Evolutionary conservation across 2,888 invertebrate species (phyloP).

Genomic region (Archips xylosteana): DNA sequence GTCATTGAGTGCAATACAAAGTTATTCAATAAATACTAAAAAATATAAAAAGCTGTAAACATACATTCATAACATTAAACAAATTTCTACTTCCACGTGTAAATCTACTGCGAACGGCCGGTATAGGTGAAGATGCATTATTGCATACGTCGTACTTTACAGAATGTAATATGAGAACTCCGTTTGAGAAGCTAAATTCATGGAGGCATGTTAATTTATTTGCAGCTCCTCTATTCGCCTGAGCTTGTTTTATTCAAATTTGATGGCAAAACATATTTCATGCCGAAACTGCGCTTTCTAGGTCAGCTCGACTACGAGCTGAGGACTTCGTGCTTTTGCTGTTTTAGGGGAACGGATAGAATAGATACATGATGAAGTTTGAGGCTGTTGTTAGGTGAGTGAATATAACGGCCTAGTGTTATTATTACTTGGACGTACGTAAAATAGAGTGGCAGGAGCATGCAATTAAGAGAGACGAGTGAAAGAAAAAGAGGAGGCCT

Average conservation of each 20-base stretch:
- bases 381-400: not conserved
- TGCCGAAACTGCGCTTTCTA: constrained; percentile 63
- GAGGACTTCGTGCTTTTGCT: constrained; percentile 52
- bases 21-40: not conserved
- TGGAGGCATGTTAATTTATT: constrained; percentile 62
- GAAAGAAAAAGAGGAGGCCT: too few species aligned
- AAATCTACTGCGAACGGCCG: not conserved
- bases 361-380: constrained; percentile 33
- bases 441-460: too few species aligned
- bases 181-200: constrained; percentile 44
- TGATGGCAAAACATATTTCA: constrained; percentile 74
- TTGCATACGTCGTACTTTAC: constrained; percentile 2
- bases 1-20: not conserved
- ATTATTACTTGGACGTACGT: too few species aligned
- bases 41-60: not conserved
- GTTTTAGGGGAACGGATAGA: constrained; percentile 48
- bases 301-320: constrained; percentile 58
- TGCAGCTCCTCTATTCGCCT: constrained; percentile 46
- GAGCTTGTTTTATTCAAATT: constrained; percentile 62
- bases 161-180: constrained; percentile 32
- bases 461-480: too few species aligned
- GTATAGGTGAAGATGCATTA: not conserved
- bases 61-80: not conserved
- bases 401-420: not conserved
- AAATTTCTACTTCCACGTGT: not conserved